Evolutionary conservation across 2,113 vertebrate species (phyloP).

Genomic region (Chamaetylas fuelleborni): DNA sequence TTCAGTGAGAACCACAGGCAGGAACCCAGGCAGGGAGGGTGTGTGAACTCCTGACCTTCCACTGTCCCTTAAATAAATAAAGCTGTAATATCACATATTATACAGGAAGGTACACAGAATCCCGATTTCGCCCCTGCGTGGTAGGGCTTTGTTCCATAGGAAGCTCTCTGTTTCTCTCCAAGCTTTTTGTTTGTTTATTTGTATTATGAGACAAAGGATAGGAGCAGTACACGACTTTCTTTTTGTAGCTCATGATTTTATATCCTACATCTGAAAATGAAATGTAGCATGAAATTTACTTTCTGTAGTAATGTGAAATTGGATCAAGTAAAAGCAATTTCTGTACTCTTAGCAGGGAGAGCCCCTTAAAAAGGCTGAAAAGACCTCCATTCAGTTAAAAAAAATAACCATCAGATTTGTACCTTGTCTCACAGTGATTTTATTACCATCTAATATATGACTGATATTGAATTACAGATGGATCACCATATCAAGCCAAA

Average conservation of each 20-base stretch:
- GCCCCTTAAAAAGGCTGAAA: background rate
- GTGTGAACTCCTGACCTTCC: background rate
- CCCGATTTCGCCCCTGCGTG: background rate
- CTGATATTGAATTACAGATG: slow-evolving; percentile 43
- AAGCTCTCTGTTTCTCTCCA: background rate
- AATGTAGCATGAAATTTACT: slow-evolving; percentile 46
- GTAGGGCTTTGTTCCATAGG: background rate
- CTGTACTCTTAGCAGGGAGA: background rate
- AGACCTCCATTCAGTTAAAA: background rate
- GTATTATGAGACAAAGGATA: background rate
- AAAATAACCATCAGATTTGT: background rate
- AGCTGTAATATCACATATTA: background rate
- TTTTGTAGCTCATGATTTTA: slow-evolving; percentile 11
- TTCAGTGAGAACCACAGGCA: background rate
- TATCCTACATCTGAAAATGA: slow-evolving; percentile 14
- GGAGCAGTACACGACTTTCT: background rate
- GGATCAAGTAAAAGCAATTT: slow-evolving; percentile 39
- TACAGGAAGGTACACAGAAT: background rate
- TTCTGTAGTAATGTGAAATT: slow-evolving; percentile 39
- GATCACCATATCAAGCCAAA: slow-evolving; percentile 12
- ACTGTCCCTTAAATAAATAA: background rate
- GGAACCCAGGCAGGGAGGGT: accelerated
- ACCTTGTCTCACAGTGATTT: background rate
- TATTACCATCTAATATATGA: slow-evolving; percentile 21
- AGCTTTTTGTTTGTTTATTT: background rate